Base-by-base conservation (phyloP, 1,140 invertebrate genomes). In the Tribolium castaneum region DNA sequence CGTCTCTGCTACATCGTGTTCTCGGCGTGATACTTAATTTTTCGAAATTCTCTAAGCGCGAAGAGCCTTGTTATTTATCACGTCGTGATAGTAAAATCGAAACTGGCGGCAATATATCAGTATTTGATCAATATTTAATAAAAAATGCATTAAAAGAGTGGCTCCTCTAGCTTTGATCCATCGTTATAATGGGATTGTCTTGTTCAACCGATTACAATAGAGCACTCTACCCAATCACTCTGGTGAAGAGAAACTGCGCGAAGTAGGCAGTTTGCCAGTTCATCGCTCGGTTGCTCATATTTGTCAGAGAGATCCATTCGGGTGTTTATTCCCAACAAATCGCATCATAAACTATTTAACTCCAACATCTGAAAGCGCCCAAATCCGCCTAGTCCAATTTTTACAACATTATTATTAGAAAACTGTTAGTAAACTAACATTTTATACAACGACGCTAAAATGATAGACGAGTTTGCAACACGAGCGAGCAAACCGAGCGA, bases 171-270 rank as follows among this genome's bases (percentile, higher is more conserved):
- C 74, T 76, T 77, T 77, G 75, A 77, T 77, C 66, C 77, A 75
- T 78, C 70, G 77, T 62, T 52, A 78, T 78, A 78, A 78, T 78
- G 77, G 77, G 77, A 75, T 78, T 78, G 77, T 78, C 77, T 78
- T 78, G 77, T 78, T 85, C 79, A 79, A 82, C 82, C 84, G 84
- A 86, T 86, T 86, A 86, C 85, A 86, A 86, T 86, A 82, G 83
- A 82, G 83, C 81, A 82, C 82, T 84, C 80, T 78, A 75, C 77
- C 81, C 83, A 82, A 83, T 83, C 82, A 83, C 79, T 83, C 81
- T 80, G 73, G 51, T 56, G 54, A 59, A 59, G 59, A 76, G 74
- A 59, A 56, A 54, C 35, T 35, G 73, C 52, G 51, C 10, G 74
- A 81, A 80, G 75, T 72, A 51, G 71, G 71, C 71, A 73, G 52